Evolutionary conservation across 2,888 invertebrate genomes (phyloP).

Genomic region (Drosophila algonquin): DNA sequence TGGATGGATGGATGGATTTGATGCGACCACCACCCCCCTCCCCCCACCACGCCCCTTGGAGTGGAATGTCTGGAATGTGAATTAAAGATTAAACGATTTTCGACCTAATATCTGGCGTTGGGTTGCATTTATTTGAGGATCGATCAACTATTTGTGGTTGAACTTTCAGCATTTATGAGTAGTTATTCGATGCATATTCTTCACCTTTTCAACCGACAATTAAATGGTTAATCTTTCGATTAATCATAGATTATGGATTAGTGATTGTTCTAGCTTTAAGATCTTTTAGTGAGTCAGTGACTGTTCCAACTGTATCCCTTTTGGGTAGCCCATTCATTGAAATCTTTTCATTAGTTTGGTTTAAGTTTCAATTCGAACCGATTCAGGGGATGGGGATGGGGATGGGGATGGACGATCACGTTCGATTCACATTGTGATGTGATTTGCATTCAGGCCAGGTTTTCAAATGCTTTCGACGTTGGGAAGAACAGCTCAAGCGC

Average conservation of each 20-base stretch:
- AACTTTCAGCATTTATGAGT: too few species aligned
- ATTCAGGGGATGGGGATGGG: too few species aligned
- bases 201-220: neutral
- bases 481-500: conserved; percentile 34
- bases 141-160: neutral
- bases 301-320: neutral
- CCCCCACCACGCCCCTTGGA: too few species aligned
- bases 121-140: conserved; percentile 3
- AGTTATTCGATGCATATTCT: neutral
- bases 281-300: neutral
- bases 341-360: neutral
- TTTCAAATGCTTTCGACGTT: conserved; percentile 3
- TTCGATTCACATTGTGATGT: neutral
- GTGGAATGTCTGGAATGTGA: conserved; percentile 32
- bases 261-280: neutral
- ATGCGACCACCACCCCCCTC: conserved; percentile 17
- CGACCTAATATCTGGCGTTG: neutral
- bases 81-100: conserved; percentile 27
- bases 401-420: too few species aligned
- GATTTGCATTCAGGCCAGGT: neutral
- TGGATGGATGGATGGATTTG: conserved; percentile 30
- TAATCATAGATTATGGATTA: neutral
- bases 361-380: neutral
- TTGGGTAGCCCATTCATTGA: neutral
- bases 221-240: neutral